Percentiles rank a stretch among this genome's conserved stretches.
phyloP scores from a whole-genome alignment of 2,797 vertebrate genomes.

The Lepilemur ruficaudatus region DNA sequence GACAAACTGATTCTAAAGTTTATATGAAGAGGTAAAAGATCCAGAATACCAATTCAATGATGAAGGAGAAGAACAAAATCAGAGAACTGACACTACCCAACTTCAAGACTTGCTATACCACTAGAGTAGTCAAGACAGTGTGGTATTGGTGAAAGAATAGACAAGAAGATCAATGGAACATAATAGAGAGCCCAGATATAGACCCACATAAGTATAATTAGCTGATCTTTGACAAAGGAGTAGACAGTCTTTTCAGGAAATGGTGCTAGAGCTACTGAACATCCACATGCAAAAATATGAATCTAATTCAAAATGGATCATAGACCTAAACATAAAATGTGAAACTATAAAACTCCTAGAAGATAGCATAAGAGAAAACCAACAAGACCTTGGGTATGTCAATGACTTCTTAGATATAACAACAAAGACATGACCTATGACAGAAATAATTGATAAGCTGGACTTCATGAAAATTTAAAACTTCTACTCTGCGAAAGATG shows the following conservation, averaged over 20 bases:
- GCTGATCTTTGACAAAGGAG: neutral
- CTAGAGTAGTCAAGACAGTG: neutral
- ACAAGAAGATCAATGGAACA: neutral
- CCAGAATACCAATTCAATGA: neutral
- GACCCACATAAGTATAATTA: neutral
- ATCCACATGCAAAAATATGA: neutral
- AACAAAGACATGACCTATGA: neutral
- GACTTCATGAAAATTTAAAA: conserved; percentile 35
- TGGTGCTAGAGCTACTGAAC: neutral
- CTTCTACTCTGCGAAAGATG: neutral
- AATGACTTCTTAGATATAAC: neutral
- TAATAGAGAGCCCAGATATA: neutral
- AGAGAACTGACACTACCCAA: neutral
- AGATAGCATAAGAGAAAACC: neutral
- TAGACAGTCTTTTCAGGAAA: conserved; percentile 9
- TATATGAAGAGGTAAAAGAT: neutral
- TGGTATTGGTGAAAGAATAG: neutral
- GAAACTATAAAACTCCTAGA: neutral
- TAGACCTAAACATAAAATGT: neutral
- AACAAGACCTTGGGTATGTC: neutral
- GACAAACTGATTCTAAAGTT: neutral
- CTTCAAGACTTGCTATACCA: neutral
- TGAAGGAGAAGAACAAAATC: conserved; percentile 23
- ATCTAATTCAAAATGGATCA: neutral
- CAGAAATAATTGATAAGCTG: neutral